A percentile compares a stretch with the other conserved stretches of the same genome.
phyloP scores from a whole-genome alignment of 2,113 vertebrate species.

The Larimichthys crocea region DNA sequence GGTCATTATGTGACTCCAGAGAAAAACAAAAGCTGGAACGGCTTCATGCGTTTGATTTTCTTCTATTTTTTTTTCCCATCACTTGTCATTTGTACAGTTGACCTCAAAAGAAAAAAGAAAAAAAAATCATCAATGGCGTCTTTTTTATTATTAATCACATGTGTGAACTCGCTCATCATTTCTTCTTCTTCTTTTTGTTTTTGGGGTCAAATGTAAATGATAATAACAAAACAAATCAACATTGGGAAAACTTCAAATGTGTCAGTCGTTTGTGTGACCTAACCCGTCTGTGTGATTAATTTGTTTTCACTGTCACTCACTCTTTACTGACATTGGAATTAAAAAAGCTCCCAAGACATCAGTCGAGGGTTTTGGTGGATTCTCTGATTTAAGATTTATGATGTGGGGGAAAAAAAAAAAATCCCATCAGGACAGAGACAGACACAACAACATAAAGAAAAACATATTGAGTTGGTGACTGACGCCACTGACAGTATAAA shows the following conservation, averaged over 20 bases:
- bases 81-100: conserved; percentile 74
- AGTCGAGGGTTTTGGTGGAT: conserved; percentile 17
- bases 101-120: conserved; percentile 63
- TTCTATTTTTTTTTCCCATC: conserved; percentile 39
- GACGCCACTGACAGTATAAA: neutral
- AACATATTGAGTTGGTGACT: conserved; percentile 12
- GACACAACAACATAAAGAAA: neutral
- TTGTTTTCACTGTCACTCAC: conserved; percentile 37
- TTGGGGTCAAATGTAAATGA: conserved; percentile 75
- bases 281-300: conserved; percentile 37
- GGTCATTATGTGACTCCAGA: conserved; percentile 77
- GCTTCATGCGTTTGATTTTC: conserved; percentile 51
- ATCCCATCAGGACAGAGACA: neutral
- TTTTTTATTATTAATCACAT: conserved; percentile 71
- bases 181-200: conserved; percentile 40
- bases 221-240: conserved; percentile 63
- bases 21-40: conserved; percentile 56
- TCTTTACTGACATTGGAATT: conserved; percentile 13
- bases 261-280: conserved; percentile 43
- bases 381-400: conserved; percentile 24
- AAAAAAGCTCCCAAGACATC: neutral
- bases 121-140: conserved; percentile 65
- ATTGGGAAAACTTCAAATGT: conserved; percentile 39
- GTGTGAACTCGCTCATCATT: conserved; percentile 42
- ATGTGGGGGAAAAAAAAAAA: conserved; percentile 1